phyloP scores from a whole-genome alignment of 2,888 invertebrate species.

The Xestobium rufovillosum region DNA sequence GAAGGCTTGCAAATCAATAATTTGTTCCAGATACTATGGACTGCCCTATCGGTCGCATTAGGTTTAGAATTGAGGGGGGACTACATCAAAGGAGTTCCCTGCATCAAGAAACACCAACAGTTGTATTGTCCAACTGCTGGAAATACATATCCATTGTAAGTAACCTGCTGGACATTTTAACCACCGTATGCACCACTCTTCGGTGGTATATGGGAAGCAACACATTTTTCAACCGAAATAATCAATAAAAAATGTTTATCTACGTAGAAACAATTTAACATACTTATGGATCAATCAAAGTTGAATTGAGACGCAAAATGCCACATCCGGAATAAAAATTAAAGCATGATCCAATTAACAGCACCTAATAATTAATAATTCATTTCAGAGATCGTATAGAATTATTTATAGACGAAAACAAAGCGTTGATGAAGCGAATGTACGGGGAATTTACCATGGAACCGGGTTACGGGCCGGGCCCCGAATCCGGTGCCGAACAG shows the following conservation, averaged over 20 bases:
- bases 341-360: too few species aligned
- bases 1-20: too few species aligned
- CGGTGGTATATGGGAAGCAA: too few species aligned
- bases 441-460: slow-evolving; percentile 79
- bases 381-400: slow-evolving; percentile 83
- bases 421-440: slow-evolving; percentile 88
- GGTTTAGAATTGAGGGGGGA: slow-evolving; percentile 83
- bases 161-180: too few species aligned
- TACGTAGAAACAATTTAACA: too few species aligned
- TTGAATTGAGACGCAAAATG: too few species aligned
- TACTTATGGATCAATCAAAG: too few species aligned
- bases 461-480: slow-evolving; percentile 44
- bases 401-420: slow-evolving; percentile 88
- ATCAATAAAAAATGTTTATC: too few species aligned
- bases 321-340: too few species aligned
- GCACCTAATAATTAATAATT: too few species aligned
- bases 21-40: slow-evolving; percentile 75
- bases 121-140: slow-evolving; percentile 88
- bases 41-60: slow-evolving; percentile 77
- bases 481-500: slow-evolving; percentile 40
- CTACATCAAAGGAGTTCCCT: slow-evolving; percentile 81
- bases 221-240: too few species aligned
- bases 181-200: too few species aligned
- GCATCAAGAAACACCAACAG: slow-evolving; percentile 83
- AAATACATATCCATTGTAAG: slow-evolving; percentile 85